Conservation (phyloP, 1,140 invertebrate genomes). For the Drosophila trapezifrons region DNA sequence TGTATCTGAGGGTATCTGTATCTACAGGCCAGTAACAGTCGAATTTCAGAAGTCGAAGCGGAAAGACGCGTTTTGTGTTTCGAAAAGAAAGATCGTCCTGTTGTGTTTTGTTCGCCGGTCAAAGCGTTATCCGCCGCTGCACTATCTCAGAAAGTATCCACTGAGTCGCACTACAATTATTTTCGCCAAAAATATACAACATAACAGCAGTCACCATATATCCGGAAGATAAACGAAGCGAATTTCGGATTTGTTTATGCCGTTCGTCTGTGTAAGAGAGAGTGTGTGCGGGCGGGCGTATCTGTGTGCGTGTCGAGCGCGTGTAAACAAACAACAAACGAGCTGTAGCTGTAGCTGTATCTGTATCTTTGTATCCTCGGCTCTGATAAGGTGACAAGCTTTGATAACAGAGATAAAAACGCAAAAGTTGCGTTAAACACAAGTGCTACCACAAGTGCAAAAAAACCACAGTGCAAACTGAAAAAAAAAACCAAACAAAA, state of each 20-base stretch:
- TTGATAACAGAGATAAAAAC: slow-evolving; percentile 34
- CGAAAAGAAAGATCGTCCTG: too few species aligned
- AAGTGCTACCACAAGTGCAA: slow-evolving; percentile 37
- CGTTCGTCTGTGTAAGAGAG: slow-evolving; percentile 16
- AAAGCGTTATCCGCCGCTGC: slow-evolving; percentile 13
- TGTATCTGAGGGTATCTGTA: background rate
- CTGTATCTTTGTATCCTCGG: slow-evolving; percentile 33
- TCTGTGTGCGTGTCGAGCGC: slow-evolving; percentile 28
- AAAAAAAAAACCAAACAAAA: background rate
- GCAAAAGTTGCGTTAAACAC: slow-evolving; percentile 35
- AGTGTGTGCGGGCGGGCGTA: slow-evolving; percentile 16
- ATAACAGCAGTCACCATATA: background rate
- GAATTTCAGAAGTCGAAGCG: slow-evolving; percentile 36
- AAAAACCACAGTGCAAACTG: slow-evolving; percentile 20
- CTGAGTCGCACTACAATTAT: slow-evolving; percentile 25
- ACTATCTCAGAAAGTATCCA: slow-evolving; percentile 15
- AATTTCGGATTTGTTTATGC: slow-evolving; percentile 42
- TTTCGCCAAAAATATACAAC: slow-evolving; percentile 20
- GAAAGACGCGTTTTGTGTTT: slow-evolving; percentile 34
- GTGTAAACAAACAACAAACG: slow-evolving; percentile 41
- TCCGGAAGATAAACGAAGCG: slow-evolving; percentile 15
- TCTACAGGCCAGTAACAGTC: slow-evolving; percentile 21
- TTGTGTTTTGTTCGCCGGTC: slow-evolving; percentile 24
- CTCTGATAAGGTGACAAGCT: slow-evolving; percentile 56
- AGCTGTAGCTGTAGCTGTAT: slow-evolving; percentile 22